Evolutionary conservation across 2,113 vertebrate genomes (phyloP).

Genomic region (Anguilla japonica): DNA sequence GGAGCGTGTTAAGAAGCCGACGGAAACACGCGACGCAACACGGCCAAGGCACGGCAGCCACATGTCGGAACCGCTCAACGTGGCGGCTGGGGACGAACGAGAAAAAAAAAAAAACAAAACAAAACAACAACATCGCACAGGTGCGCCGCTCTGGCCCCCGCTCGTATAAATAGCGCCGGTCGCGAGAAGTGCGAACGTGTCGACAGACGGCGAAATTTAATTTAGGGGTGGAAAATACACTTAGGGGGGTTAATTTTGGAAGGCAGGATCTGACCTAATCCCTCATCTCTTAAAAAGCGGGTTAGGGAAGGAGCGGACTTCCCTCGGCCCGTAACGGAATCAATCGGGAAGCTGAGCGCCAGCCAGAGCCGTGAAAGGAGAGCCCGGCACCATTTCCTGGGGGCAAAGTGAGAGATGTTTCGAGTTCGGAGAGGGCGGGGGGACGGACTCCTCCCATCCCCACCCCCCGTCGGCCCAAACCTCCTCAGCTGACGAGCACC

Average conservation of each 20-base stretch:
- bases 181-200: not conserved
- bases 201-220: constrained; percentile 19
- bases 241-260: constrained; percentile 66
- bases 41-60: not conserved
- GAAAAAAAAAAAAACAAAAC: not conserved
- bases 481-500: constrained; percentile 87
- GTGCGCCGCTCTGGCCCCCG: not conserved
- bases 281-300: constrained; percentile 70
- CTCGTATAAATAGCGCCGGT: constrained; percentile 15
- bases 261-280: constrained; percentile 66
- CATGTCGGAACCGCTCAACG: not conserved
- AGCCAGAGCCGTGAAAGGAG: constrained; percentile 79
- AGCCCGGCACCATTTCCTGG: constrained; percentile 81
- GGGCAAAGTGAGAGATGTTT: constrained; percentile 87
- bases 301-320: constrained; percentile 69
- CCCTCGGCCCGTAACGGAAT: constrained; percentile 77
- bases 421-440: constrained; percentile 72
- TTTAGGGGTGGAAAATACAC: constrained; percentile 62
- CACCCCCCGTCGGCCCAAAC: constrained; percentile 56
- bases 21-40: not conserved
- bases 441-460: constrained; percentile 45
- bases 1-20: not conserved
- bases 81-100: not conserved
- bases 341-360: constrained; percentile 77
- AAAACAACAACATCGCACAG: not conserved